Base-by-base conservation (phyloP, 2,113 vertebrate genomes). In the Myotis yumanensis region DNA sequence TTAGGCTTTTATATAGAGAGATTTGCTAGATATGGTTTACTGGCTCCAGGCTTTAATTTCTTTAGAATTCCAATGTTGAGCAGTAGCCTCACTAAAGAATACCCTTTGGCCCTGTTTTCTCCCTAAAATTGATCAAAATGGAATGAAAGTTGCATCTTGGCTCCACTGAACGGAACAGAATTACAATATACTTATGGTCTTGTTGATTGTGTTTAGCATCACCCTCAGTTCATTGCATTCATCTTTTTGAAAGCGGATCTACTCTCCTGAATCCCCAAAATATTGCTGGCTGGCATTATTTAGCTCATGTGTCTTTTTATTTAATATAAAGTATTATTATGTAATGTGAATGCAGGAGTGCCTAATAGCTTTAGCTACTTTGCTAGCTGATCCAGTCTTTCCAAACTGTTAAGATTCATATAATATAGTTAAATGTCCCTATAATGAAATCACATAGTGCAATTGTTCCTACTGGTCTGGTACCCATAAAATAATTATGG, bases 361-460 rank as follows among this genome's bases (percentile, higher is more conserved):
- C 0, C 72, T 89, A 89, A 97, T 94, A 94, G 69, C 90, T 94
- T 96, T 91, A 91, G 64, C 86, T 96, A 57, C 88, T 97, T 95
- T 91, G 93, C 89, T 94, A 84, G 69, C 92, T 96, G 95, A 90
- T 96, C 95, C 64, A 75, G 66, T 91, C 69, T 86, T 93, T 97
- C 91, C 59, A 92, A 96, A 96, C 80, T 73, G 59, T 32, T 32
- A 57, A 97, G 79, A 89, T 97, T 97, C 82, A 80, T 75, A 91
- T 94, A 95, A 93, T 96, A 95, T 90, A 91, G 72, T 97, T 97
- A 96, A 98, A 97, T 96, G 88, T 73, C 95, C 69, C 37, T 92
- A 28, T 97, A 97, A 97, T 97, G 94, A 98, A 98, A 97, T 97
- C 94, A 93, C 85, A 93, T 86, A 37, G 88, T 95, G 96, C 93